A percentile compares a stretch with the other conserved stretches of the same genome.
Evolutionary conservation across 2,113 vertebrate species (phyloP).

Genomic region (Siniperca knerii): DNA sequence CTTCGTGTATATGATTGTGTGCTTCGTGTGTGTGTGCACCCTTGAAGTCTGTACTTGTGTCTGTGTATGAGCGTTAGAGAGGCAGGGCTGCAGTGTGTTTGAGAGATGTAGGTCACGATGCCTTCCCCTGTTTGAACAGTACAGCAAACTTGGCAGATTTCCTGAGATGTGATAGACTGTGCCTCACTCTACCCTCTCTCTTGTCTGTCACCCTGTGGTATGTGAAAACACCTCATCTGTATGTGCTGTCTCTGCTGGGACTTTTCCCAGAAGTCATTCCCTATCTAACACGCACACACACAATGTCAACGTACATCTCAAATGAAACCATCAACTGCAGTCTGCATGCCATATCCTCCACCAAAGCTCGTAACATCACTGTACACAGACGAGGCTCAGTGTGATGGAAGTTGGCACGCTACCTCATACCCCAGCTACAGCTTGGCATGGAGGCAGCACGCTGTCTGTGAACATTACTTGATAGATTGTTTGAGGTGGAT

Average conservation of each 20-base stretch:
- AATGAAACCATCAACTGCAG: conserved; percentile 46
- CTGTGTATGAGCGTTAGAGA: conserved; percentile 13
- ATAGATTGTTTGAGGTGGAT: conserved; percentile 58
- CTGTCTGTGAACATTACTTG: conserved; percentile 40
- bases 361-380: not conserved
- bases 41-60: not conserved
- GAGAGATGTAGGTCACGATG: conserved; percentile 72
- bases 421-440: conserved; percentile 45
- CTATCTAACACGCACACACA: conserved; percentile 3
- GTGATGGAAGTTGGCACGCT: conserved; percentile 32
- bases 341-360: conserved; percentile 12
- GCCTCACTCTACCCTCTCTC: conserved; percentile 4
- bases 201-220: conserved; percentile 55
- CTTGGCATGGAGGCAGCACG: conserved; percentile 32
- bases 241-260: conserved; percentile 30
- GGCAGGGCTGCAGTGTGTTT: not conserved
- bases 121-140: conserved; percentile 58
- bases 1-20: not conserved
- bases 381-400: conserved; percentile 16
- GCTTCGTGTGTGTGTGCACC: not conserved
- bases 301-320: conserved; percentile 47
- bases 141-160: conserved; percentile 60
- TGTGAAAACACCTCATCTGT: conserved; percentile 57
- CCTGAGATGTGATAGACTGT: conserved; percentile 36
- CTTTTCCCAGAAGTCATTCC: conserved; percentile 46